Evolutionary conservation across 2,797 vertebrate species (phyloP), one percentile per base, ranked within the genome.

Genomic region (Sphaeramia orbicularis): DNA sequence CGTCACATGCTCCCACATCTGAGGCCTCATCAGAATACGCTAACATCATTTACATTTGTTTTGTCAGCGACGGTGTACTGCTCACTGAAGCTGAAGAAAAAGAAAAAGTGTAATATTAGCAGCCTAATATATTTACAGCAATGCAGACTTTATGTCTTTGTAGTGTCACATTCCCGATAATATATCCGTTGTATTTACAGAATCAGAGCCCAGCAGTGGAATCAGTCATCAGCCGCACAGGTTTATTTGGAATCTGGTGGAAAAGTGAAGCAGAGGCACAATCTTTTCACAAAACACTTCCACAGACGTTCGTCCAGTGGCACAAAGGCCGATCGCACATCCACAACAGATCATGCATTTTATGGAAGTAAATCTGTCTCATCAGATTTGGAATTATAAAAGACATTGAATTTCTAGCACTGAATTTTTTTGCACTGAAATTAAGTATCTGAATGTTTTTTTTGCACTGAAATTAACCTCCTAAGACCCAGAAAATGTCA

Each of bases 241-340:
- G 55, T 92, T 93, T 91, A 92, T 93, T 93, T 77, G 61, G 90
- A 84, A 79, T 74, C 51, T 50, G 67, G 63, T 81, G 78, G n/a
- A n/a, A 75, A 72, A 71, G 70, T 58, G 55, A 87, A 89, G 75
- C 78, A 70, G 54, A 69, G 74, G 70, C 54, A 73, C 63, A 68
- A 78, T 65, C 70, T 71, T 79, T 76, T 74, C 51, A 73, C 72
- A 59, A 50, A 42, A 60, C 60, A 32, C 67, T 21, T 50, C 40
- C 59, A 69, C 59, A 27, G 42, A 56, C 16, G 49, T 74, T 60
- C 74, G 45, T 73, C 67, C 73, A 43, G 61, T 61, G 71, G 74
- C 72, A 80, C 72, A 48, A 63, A 68, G 69, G 65, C 60, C 61
- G 38, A 76, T 68, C 71, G 63, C 71, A 61, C 62, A 66, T 60